These are phyloP conservation scores for Pterocles orientalis DNA, from an alignment of 2,113 vertebrate genomes.

Conservation along the genomic window DNA sequence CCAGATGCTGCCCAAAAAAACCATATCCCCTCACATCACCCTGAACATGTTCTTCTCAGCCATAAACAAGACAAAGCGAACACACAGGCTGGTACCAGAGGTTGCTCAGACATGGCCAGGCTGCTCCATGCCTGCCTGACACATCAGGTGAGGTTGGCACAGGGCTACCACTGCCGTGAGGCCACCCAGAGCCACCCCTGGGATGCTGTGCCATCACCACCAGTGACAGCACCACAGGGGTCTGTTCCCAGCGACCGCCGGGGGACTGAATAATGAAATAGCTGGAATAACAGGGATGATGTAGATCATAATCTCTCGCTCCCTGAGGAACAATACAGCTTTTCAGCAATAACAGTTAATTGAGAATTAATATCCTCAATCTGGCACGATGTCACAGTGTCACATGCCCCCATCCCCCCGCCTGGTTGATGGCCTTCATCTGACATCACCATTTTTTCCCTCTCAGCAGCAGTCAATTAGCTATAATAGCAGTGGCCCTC, in stretches of 20 bases:
- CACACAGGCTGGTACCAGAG: not conserved
- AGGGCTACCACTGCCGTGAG: fast-evolving
- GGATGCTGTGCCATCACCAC: not conserved
- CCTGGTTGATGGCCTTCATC: not conserved
- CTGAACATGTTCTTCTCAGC: not conserved
- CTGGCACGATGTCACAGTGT: not conserved
- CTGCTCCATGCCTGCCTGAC: not conserved
- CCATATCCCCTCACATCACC: fast-evolving
- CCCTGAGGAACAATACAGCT: not conserved
- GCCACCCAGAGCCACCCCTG: not conserved
- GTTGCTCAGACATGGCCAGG: not conserved
- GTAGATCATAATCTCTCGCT: not conserved
- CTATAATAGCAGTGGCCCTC: not conserved
- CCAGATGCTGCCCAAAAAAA: not conserved
- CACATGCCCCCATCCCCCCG: fast-evolving
- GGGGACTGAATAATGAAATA: not conserved
- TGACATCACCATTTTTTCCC: not conserved
- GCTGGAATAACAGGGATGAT: not conserved
- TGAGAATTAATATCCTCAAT: not conserved
- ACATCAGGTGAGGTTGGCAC: not conserved
- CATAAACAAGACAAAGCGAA: fast-evolving
- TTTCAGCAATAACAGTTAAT: not conserved
- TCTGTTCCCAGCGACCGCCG: not conserved
- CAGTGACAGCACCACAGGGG: fast-evolving
- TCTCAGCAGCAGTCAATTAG: not conserved